Conservation (phyloP, 1,140 invertebrate genomes). For the Theocolax elegans region DNA sequence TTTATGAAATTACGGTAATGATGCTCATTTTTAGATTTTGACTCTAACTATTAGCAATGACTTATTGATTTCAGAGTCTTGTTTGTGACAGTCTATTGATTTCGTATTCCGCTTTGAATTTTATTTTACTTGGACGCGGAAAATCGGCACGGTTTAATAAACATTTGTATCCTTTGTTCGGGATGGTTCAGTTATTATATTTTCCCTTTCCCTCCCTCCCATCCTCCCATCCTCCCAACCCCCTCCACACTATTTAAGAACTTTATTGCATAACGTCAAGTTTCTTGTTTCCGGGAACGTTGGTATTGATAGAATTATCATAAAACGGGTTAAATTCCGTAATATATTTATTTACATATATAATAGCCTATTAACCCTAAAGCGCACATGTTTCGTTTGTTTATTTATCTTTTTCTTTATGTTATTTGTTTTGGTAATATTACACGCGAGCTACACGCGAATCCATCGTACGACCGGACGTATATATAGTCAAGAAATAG, state of each 20-base stretch:
- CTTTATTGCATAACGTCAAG: slow-evolving; percentile 23
- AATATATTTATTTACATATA: slow-evolving; percentile 39
- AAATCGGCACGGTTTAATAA: slow-evolving; percentile 36
- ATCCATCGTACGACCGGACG: neutral
- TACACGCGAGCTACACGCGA: neutral
- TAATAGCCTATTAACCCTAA: slow-evolving; percentile 36
- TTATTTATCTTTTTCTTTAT: neutral
- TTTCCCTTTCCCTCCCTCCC: no score
- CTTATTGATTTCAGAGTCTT: slow-evolving; percentile 58
- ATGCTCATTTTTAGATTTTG: slow-evolving; percentile 29
- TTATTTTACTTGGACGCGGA: slow-evolving; percentile 8
- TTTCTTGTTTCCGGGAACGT: slow-evolving; percentile 2
- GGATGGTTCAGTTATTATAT: neutral
- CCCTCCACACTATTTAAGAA: no score
- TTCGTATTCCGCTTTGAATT: slow-evolving; percentile 13
- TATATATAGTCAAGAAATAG: no score
- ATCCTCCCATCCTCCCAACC: no score
- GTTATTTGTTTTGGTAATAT: neutral
- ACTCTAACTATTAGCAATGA: slow-evolving; percentile 10
- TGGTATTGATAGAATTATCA: slow-evolving; percentile 20
- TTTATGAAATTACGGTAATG: slow-evolving; percentile 14
- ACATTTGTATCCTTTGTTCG: slow-evolving; percentile 8
- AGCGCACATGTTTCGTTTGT: slow-evolving; percentile 3
- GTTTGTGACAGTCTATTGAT: slow-evolving; percentile 50
- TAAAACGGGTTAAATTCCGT: neutral